Evolutionary conservation across 1,140 invertebrate species (phyloP).

Genomic region (Penaeus japonicus): DNA sequence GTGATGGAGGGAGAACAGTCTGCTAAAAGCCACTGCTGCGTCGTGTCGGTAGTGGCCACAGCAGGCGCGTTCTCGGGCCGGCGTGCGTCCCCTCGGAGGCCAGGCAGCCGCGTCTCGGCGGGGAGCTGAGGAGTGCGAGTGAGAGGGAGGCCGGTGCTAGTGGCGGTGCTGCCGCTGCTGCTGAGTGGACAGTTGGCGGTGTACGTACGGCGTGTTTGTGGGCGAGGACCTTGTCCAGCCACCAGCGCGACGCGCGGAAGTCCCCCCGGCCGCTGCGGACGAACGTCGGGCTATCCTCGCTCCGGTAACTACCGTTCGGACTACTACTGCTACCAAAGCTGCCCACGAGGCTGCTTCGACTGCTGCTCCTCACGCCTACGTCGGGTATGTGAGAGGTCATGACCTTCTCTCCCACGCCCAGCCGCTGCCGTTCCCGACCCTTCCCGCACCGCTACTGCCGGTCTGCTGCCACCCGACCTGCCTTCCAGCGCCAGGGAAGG

Average conservation of each 20-base stretch:
- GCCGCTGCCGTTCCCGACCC: conserved; percentile 28
- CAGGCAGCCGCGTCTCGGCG: neutral
- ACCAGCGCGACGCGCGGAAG: conserved; percentile 46
- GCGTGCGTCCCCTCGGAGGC: neutral
- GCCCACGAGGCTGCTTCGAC: conserved; percentile 20
- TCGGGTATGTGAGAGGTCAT: conserved; percentile 48
- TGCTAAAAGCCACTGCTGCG: too few relatives aligned
- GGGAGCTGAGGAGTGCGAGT: neutral
- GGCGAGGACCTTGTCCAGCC: conserved; percentile 51
- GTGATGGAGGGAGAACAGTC: too few relatives aligned
- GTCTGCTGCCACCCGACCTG: too few relatives aligned
- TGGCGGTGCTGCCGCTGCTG: neutral
- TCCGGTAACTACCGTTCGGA: neutral
- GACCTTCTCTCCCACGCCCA: conserved; percentile 30
- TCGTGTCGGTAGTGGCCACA: too few relatives aligned
- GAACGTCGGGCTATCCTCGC: neutral
- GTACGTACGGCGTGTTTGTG: conserved; percentile 52
- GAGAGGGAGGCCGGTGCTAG: neutral
- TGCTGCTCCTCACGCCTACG: conserved; percentile 45
- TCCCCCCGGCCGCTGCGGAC: conserved; percentile 21
- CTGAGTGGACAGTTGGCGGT: too few relatives aligned
- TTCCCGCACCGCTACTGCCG: conserved; percentile 29
- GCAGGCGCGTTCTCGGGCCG: too few relatives aligned
- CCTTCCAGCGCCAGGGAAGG: neutral
- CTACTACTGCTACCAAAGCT: conserved; percentile 7